Evolutionary conservation across 2,797 vertebrate genomes (phyloP).

Genomic region (Pangasius djambal): DNA sequence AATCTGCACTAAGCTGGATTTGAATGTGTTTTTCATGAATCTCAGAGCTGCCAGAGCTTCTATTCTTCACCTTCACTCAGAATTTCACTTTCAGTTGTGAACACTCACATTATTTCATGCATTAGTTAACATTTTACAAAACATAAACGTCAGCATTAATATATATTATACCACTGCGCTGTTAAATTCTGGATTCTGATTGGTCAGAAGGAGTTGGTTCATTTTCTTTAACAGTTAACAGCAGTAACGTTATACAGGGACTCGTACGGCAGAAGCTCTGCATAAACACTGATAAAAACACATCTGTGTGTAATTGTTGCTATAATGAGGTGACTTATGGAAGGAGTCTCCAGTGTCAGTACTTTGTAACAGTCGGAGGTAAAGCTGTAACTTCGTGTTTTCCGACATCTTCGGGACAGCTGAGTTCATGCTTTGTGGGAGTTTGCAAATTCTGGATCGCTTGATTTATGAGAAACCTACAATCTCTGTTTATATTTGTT

Average conservation of each 20-base stretch:
- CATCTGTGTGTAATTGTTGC: not conserved
- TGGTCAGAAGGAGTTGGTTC: not conserved
- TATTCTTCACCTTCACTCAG: not conserved
- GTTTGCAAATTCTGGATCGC: too few relatives aligned
- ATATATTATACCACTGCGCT: not conserved
- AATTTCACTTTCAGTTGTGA: not conserved
- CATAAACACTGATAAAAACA: not conserved
- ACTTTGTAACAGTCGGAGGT: not conserved
- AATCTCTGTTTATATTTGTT: too few relatives aligned
- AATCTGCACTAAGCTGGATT: constrained; percentile 15
- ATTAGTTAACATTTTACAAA: not conserved
- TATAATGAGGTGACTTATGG: not conserved
- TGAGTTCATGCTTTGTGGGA: too few relatives aligned
- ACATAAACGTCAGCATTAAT: not conserved
- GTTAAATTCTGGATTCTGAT: not conserved
- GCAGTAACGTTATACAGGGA: too few relatives aligned
- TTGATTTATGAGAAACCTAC: too few relatives aligned
- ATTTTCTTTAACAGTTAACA: not conserved
- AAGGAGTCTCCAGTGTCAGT: not conserved
- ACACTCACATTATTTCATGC: not conserved
- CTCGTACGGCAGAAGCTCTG: too few relatives aligned
- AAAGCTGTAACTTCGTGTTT: too few relatives aligned
- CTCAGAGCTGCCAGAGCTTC: not conserved
- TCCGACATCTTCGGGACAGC: too few relatives aligned
- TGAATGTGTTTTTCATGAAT: not conserved